phyloP scores from a whole-genome alignment of 2,888 invertebrate species.

The Phorcus lineatus region DNA sequence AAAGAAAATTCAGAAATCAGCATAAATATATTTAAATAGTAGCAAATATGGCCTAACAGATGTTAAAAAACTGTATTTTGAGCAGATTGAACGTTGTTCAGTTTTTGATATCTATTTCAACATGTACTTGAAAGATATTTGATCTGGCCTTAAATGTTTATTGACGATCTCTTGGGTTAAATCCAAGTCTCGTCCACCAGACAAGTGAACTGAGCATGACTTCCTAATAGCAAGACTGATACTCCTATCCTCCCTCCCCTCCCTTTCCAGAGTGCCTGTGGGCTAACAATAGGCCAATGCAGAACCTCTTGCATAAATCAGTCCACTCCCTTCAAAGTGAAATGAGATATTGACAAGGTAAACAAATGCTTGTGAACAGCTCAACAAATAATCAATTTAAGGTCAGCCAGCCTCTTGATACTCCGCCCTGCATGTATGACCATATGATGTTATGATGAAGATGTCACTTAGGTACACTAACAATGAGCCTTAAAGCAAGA shows the following conservation, averaged over 20 bases:
- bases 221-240: conserved; percentile 4
- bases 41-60: too few relatives aligned
- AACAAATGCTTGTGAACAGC: conserved; percentile 1
- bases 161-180: too few relatives aligned
- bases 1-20: too few relatives aligned
- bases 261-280: neutral
- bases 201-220: neutral
- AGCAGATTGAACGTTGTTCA: too few relatives aligned
- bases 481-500: too few relatives aligned
- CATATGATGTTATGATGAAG: neutral
- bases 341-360: neutral
- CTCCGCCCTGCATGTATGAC: neutral
- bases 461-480: too few relatives aligned
- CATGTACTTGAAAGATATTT: too few relatives aligned
- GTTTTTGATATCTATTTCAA: too few relatives aligned
- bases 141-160: too few relatives aligned
- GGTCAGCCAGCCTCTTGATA: conserved; percentile 4
- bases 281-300: neutral
- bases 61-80: too few relatives aligned
- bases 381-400: conserved; percentile 5
- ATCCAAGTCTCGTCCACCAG: too few relatives aligned
- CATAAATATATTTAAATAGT: too few relatives aligned
- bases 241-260: neutral
- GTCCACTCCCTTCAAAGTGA: neutral
- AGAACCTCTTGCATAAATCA: neutral